Percentiles rank a stretch among this genome's conserved stretches.
These are phyloP conservation scores for Brachirus orientalis DNA, from an alignment of 2,113 vertebrate genomes.

Conservation along the genomic window DNA sequence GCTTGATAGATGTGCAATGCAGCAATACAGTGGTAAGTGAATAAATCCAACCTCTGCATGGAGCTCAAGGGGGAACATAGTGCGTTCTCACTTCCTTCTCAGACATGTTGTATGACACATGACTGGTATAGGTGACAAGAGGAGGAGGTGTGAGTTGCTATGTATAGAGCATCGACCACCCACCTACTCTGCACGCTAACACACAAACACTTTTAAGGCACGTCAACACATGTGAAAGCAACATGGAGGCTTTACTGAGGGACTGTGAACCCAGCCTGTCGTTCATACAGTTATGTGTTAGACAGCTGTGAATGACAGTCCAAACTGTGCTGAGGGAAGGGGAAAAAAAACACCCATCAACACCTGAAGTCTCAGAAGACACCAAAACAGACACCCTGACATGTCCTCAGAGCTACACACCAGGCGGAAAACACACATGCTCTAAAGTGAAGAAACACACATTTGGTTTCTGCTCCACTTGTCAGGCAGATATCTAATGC, in stretches of 20 bases:
- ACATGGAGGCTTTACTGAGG: conserved; percentile 46
- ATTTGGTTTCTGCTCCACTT: conserved; percentile 23
- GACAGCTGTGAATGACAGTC: conserved; percentile 71
- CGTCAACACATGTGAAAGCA: conserved; percentile 28
- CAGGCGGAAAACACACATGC: conserved; percentile 8
- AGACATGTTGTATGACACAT: conserved; percentile 47
- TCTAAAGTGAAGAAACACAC: conserved; percentile 5
- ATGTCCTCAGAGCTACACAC: conserved; percentile 16
- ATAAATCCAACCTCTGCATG: conserved; percentile 3
- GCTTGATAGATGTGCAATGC: neutral
- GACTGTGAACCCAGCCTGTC: conserved; percentile 48
- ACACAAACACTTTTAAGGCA: conserved; percentile 21
- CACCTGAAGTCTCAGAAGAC: conserved; percentile 33
- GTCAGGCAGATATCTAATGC: conserved; percentile 13
- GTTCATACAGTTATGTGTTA: conserved; percentile 40
- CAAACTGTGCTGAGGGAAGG: conserved; percentile 24
- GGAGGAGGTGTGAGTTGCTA: conserved; percentile 47
- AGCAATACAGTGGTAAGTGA: neutral
- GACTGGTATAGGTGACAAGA: conserved; percentile 49
- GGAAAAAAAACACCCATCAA: conserved; percentile 36
- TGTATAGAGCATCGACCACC: conserved; percentile 62
- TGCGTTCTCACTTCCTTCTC: neutral
- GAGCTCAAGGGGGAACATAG: neutral
- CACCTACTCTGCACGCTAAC: conserved; percentile 33
- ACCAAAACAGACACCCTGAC: conserved; percentile 49